A percentile compares a stretch with the other conserved stretches of the same genome.
Evolutionary conservation across 2,888 invertebrate genomes (phyloP).

Genomic region (Eristalis intricaria): DNA sequence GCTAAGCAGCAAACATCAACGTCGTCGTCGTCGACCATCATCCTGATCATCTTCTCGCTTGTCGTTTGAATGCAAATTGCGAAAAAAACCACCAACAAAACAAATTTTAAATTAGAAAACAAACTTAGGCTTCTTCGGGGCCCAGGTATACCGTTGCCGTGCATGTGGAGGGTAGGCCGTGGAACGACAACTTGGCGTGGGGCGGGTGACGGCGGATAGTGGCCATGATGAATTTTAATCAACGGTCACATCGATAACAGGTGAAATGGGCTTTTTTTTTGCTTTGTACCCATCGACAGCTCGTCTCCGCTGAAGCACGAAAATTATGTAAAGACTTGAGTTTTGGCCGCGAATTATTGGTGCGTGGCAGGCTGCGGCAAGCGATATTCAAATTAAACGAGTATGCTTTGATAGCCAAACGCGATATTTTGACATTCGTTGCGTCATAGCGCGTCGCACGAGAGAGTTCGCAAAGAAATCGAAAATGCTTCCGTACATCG

Average conservation of each 20-base stretch:
- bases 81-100: constrained; percentile 15
- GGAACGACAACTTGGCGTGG: background rate
- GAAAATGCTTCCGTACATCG: background rate
- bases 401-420: constrained; percentile 14
- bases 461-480: background rate
- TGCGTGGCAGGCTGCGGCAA: background rate
- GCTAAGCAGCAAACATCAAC: background rate
- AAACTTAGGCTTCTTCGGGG: background rate
- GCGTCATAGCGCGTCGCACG: constrained; percentile 16
- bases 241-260: constrained; percentile 56
- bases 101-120: constrained; percentile 56
- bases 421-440: constrained; percentile 9
- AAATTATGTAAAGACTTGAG: constrained; percentile 54
- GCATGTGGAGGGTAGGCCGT: background rate
- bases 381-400: constrained; percentile 19
- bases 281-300: background rate
- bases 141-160: constrained; percentile 38
- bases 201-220: constrained; percentile 24
- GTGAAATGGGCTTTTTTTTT: constrained; percentile 40
- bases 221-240: constrained; percentile 65
- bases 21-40: background rate
- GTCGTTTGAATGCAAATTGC: constrained; percentile 66
- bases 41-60: constrained; percentile 26
- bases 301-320: constrained; percentile 55
- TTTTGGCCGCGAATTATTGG: background rate